Conservation (phyloP, 1,140 invertebrate species). For the Schmidtea mediterranea region DNA sequence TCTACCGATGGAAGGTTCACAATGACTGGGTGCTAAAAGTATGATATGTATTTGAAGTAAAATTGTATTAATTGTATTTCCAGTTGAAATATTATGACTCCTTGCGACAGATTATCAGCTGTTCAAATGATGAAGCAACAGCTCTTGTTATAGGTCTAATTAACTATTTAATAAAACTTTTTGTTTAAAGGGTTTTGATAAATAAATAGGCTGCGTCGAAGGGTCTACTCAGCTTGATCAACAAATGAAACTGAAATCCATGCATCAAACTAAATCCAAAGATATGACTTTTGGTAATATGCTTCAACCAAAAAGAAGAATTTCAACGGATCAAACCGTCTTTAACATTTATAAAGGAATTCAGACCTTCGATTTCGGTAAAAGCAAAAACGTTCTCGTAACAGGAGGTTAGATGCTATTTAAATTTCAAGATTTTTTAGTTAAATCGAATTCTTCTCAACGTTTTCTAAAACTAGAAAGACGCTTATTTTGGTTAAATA, state of each 20-base stretch:
- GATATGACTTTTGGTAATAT: not conserved
- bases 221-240: slow-evolving; percentile 22
- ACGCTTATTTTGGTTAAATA: no score
- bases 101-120: slow-evolving; percentile 26
- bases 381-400: slow-evolving; percentile 26
- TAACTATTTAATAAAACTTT: no score
- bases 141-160: slow-evolving; percentile 25
- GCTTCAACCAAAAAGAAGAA: slow-evolving; percentile 11
- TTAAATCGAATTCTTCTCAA: no score
- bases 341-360: slow-evolving; percentile 28
- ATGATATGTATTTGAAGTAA: slow-evolving; percentile 3
- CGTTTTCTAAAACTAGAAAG: no score
- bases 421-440: no score
- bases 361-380: slow-evolving; percentile 25
- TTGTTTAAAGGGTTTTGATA: no score
- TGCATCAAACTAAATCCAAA: not conserved
- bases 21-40: slow-evolving; percentile 27
- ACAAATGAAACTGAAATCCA: slow-evolving; percentile 14
- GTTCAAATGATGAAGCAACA: slow-evolving; percentile 23
- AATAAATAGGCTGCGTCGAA: slow-evolving; percentile 19
- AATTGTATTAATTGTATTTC: slow-evolving; percentile 9
- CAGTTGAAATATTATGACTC: slow-evolving; percentile 24
- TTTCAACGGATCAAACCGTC: slow-evolving; percentile 19
- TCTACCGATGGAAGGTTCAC: slow-evolving; percentile 25
- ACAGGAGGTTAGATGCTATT: no score